These are phyloP conservation scores for Acanthis flammea DNA, from an alignment of 2,797 vertebrate genomes.

Conservation along the genomic window DNA sequence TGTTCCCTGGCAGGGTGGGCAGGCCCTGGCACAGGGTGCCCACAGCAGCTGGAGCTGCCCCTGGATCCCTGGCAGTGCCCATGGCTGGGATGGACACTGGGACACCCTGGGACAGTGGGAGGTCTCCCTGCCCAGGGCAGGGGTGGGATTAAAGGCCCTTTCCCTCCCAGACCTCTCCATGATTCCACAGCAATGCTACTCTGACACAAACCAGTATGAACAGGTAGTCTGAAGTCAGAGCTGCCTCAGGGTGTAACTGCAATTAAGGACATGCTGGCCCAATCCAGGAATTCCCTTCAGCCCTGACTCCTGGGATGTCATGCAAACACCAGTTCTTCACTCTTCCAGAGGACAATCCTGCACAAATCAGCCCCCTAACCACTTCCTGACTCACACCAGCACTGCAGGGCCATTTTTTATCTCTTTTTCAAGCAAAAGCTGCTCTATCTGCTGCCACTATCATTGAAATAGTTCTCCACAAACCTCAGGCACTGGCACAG, in stretches of 20 bases:
- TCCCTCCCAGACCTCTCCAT: background rate
- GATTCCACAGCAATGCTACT: background rate
- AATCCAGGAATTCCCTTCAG: background rate
- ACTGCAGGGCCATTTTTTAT: rapidly evolving
- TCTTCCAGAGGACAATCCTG: background rate
- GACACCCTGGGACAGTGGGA: background rate
- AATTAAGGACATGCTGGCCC: background rate
- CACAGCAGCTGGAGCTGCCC: background rate
- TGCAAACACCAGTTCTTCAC: background rate
- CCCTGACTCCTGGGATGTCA: rapidly evolving
- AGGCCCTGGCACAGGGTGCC: background rate
- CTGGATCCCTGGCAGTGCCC: background rate
- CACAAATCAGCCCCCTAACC: rapidly evolving
- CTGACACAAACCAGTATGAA: rapidly evolving
- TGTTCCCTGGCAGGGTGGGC: background rate
- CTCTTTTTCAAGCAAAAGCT: background rate
- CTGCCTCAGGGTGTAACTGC: too few species aligned
- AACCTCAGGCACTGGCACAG: rapidly evolving
- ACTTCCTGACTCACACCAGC: background rate
- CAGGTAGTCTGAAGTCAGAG: rapidly evolving
- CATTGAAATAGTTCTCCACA: background rate
- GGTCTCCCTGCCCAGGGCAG: background rate
- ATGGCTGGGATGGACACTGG: background rate
- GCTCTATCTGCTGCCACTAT: background rate
- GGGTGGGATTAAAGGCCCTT: rapidly evolving